These are phyloP conservation scores for Coendou prehensilis DNA, from an alignment of 2,797 vertebrate genomes.

Conservation along the genomic window DNA sequence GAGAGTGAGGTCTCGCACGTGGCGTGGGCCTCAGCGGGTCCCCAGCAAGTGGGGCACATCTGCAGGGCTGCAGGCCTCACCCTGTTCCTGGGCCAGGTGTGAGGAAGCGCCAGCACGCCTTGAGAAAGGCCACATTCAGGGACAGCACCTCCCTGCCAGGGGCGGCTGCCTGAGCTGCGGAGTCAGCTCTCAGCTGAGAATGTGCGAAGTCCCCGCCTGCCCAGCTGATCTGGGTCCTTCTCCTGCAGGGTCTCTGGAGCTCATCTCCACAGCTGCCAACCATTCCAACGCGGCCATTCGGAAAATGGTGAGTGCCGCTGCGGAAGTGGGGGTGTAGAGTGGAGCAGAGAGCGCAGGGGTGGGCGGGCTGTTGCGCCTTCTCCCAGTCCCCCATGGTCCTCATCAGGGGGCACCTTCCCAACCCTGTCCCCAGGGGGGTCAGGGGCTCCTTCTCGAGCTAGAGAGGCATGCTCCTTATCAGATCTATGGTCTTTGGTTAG, in stretches of 20 bases:
- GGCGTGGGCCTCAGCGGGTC: not conserved
- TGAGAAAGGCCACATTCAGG: not conserved
- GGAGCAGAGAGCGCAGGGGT: not conserved
- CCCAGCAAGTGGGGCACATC: not conserved
- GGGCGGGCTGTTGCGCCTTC: too few relatives aligned
- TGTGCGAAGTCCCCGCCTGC: fast-evolving
- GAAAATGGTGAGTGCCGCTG: constrained; percentile 94
- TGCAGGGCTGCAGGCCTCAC: not conserved
- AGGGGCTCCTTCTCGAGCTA: not conserved
- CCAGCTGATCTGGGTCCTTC: not conserved
- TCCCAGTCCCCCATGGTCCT: not conserved
- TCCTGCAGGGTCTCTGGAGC: constrained; percentile 95
- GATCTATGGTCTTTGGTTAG: not conserved
- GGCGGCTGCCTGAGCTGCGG: not conserved
- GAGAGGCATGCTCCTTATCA: not conserved
- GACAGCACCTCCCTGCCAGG: not conserved
- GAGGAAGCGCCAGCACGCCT: not conserved
- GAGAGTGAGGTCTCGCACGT: not conserved
- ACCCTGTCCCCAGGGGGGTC: not conserved
- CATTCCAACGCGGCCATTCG: constrained; percentile 98
- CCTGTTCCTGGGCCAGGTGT: not conserved
- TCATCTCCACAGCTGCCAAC: constrained; percentile 98
- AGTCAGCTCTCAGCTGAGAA: not conserved
- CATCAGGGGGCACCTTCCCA: not conserved
- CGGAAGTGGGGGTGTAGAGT: not conserved